phyloP scores from a whole-genome alignment of 1,140 invertebrate genomes.

The Drosophila murphyi region DNA sequence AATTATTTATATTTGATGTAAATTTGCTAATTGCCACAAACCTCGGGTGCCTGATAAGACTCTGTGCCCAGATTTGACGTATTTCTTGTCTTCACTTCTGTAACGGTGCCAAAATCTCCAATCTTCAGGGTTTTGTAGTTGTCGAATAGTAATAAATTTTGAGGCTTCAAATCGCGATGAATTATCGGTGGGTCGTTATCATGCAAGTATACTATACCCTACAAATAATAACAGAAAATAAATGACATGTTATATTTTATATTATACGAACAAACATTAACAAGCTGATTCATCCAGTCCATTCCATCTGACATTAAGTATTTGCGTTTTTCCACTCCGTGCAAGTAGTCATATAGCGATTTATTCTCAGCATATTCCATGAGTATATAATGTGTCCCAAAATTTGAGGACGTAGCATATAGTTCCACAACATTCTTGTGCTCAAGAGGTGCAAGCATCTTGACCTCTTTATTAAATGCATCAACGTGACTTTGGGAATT shows the following conservation, averaged over 20 bases:
- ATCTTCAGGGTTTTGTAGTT: not conserved
- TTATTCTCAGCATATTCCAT: not conserved
- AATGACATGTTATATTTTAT: not conserved
- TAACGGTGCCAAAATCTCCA: conserved; percentile 7
- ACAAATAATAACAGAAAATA: not conserved
- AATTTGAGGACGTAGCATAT: not conserved
- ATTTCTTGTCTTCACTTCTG: not conserved
- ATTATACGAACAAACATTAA: not conserved
- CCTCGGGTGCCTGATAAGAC: conserved; percentile 27
- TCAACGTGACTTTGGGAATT: not conserved
- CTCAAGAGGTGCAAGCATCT: not conserved
- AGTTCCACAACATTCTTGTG: conserved; percentile 9
- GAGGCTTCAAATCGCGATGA: conserved; percentile 20
- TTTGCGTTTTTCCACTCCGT: not conserved
- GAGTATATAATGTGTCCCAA: not conserved
- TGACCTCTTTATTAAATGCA: not conserved
- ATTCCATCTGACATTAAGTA: conserved; percentile 1
- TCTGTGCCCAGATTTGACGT: not conserved
- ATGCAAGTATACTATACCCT: conserved; percentile 25
- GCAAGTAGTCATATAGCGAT: not conserved
- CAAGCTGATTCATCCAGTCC: conserved; percentile 9
- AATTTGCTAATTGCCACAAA: not conserved
- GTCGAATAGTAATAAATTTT: not conserved
- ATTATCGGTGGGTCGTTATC: conserved; percentile 6
- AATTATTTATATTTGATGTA: no score